Base-by-base conservation (phyloP, 2,888 invertebrate genomes). In the Orthosia incerta region DNA sequence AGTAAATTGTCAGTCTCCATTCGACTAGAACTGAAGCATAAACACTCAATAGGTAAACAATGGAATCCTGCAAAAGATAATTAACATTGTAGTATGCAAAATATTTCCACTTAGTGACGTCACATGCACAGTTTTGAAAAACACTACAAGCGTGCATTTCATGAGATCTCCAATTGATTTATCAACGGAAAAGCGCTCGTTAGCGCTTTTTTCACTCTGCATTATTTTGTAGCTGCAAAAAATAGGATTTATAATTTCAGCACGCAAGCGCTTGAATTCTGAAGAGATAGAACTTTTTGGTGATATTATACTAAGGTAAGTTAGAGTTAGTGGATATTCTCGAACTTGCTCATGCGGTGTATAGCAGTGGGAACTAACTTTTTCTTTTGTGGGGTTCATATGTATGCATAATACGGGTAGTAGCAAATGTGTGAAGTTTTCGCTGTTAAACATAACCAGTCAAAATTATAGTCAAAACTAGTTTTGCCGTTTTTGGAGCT, bases 161-260 rank as follows among this genome's bases (percentile, higher is more conserved):
- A 84, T 75, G 84, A 79, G 84, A 80, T 70, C 81, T 87, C 72
- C 16, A 79, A 79, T 80, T 84, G 86, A 86, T 86, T 86, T 86
- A 86, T 80, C 62, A 73, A 64, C 59, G 67, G 75, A 66, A 76
- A 80, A 82, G 82, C 80, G 76, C 84, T 81, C 72, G 79, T 79
- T 66, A 69, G n/a, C 65, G 68, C 64, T 60, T 73, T 81, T 80
- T 76, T 61, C 60, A 69, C 56, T 48, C 66, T 64, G 72, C 68
- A 70, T 70, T 66, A 76, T 80, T 82, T 84, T 74, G 82, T 65
- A 75, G 71, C 70, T 79, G 76, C n/a, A 72, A 75, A 80, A 80
- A 77, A 50, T 20, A 55, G 48, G 45, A 84, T 82, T 80, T 86
- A 77, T 83, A 65, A 71, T 78, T 76, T 76, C 53, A 69, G 65